A percentile compares a stretch with the other conserved stretches of the same genome.
Conservation (phyloP, 2,888 invertebrate genomes). For the Pheosia tremula region DNA sequence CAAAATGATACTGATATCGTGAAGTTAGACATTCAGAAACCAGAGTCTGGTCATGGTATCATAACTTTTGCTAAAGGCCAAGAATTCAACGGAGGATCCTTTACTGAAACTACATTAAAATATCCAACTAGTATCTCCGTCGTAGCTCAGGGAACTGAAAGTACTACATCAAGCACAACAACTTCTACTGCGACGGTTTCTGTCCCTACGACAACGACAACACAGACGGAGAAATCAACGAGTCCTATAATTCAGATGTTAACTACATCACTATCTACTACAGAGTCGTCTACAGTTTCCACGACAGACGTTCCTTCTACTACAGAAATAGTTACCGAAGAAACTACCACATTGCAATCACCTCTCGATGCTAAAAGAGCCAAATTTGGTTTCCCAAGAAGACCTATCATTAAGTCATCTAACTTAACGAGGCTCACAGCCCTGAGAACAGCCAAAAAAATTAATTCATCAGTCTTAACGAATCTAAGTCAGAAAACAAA, state of each 20-base stretch:
- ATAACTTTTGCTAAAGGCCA: conserved; percentile 72
- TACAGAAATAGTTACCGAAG: conserved; percentile 45
- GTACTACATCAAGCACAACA: conserved; percentile 34
- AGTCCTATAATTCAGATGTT: conserved; percentile 47
- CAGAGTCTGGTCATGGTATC: conserved; percentile 64
- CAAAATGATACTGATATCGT: conserved; percentile 64
- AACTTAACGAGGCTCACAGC: conserved; percentile 59
- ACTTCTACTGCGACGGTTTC: conserved; percentile 34
- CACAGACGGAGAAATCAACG: conserved; percentile 31
- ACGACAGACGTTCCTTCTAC: conserved; percentile 20
- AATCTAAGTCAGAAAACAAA: conserved; percentile 62
- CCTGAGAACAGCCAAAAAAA: conserved; percentile 55
- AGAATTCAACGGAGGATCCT: conserved; percentile 64
- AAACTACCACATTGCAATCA: conserved; percentile 64
- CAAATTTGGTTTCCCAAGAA: conserved; percentile 73
- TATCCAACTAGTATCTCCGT: conserved; percentile 62
- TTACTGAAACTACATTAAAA: conserved; percentile 47
- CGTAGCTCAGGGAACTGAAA: conserved; percentile 38
- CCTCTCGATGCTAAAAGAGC: conserved; percentile 64
- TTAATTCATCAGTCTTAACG: conserved; percentile 52
- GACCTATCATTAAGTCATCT: conserved; percentile 63
- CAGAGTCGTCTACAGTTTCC: conserved; percentile 28
- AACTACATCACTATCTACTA: conserved; percentile 39
- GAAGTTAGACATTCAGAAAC: conserved; percentile 62
- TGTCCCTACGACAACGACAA: conserved; percentile 30